Evolutionary conservation across 2,888 invertebrate species (phyloP), one percentile per base, ranked within the genome.

Genomic region (Lycophotia porphyrea): DNA sequence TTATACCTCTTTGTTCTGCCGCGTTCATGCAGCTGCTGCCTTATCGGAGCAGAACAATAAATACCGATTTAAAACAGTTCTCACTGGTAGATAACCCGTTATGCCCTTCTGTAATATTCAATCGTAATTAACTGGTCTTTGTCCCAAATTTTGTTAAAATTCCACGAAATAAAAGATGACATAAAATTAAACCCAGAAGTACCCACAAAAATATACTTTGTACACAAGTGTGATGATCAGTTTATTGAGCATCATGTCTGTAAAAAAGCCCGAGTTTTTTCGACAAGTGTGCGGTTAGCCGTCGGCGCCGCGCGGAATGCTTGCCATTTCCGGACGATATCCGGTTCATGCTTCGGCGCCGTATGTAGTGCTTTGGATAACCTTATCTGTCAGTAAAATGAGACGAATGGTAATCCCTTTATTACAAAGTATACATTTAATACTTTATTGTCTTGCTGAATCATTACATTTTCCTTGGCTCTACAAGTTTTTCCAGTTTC

Each of bases 311-410:
- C 91, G 93, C 92, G 95, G 96, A 94, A 96, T 96, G 96, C 93
- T 86, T 89, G 95, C 95, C 93, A 96, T 96, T 96, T 96, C 96
- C 96, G 96, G 96, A 95, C 94, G 93, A 93, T 95, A 93, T 96
- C 96, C 96, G 96, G 94, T 91, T 91, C 92, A 90, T 90, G 88
- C 87, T 90, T 88, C 91, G 93, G 89, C 92, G 92, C 94, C 92
- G 89, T 89, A 87, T 89, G 89, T 86, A 88, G 88, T 90, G 88
- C 89, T 90, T 93, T 88, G 93, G 93, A 94, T 94, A 93, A 93
- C 90, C 87, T 85, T 91, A 91, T 93, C 91, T 73, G 78, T 58
- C 69, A 68, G 63, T 61, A 68, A 78, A 65, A 83, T 79, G 72
- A 74, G 74, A 79, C 72, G 71, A 81, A 78, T 81, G 77, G 76